phyloP scores from a whole-genome alignment of 2,797 vertebrate species.

The Sus cebifrons region DNA sequence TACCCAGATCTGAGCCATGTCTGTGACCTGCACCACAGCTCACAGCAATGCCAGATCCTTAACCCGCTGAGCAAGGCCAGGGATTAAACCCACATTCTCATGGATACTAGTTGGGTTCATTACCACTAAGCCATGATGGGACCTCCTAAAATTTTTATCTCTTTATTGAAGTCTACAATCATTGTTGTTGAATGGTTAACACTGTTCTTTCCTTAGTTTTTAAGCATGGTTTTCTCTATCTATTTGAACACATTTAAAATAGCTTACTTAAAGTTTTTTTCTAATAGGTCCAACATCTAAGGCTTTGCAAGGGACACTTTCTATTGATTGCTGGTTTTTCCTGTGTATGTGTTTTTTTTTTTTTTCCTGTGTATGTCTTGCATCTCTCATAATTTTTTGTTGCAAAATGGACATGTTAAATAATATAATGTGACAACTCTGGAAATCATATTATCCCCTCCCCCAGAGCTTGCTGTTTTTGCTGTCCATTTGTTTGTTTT shows the following conservation, averaged over 20 bases:
- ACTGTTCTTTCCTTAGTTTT: not conserved
- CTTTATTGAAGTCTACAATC: not conserved
- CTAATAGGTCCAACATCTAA: not conserved
- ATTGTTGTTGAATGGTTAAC: no score
- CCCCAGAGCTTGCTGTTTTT: not conserved
- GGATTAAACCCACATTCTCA: no score
- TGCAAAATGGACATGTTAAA: not conserved
- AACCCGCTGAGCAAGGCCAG: no score
- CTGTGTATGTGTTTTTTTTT: not conserved
- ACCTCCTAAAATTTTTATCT: not conserved
- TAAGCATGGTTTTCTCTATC: not conserved
- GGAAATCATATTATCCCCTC: not conserved
- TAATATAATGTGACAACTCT: not conserved
- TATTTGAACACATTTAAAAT: constrained; percentile 21
- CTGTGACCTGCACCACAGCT: no score
- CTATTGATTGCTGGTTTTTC: not conserved
- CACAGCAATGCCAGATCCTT: no score
- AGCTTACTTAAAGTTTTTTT: constrained; percentile 4
- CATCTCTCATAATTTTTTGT: not conserved
- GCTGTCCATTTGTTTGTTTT: not conserved
- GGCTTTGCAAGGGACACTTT: not conserved
- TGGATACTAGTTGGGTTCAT: no score
- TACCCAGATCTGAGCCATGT: no score
- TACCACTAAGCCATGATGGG: no score
- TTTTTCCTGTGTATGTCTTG: not conserved